A percentile compares a stretch with the other conserved stretches of the same genome.
phyloP scores from a whole-genome alignment of 2,888 invertebrate genomes.

The Drosophila stalkeri region DNA sequence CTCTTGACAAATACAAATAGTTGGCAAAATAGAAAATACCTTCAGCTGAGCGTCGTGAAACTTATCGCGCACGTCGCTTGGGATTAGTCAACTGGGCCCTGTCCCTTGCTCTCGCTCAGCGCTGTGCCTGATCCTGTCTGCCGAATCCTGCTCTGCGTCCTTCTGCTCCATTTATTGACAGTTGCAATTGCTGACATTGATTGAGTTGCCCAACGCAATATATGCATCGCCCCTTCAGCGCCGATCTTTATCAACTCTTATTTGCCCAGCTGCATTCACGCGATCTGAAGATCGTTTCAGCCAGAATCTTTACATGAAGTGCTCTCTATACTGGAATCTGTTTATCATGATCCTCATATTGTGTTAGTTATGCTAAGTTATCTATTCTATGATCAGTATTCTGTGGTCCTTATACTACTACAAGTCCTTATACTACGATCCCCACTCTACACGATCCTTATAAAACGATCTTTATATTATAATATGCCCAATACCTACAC shows the following conservation, averaged over 20 bases:
- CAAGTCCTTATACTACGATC: too few species aligned
- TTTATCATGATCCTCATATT: not conserved
- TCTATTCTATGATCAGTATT: too few species aligned
- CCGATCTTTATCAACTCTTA: conserved; percentile 42
- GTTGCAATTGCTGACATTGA: conserved; percentile 68
- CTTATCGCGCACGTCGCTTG: conserved; percentile 62
- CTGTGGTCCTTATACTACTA: too few species aligned
- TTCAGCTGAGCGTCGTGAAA: conserved; percentile 18
- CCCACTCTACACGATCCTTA: too few species aligned
- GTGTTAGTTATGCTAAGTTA: not conserved
- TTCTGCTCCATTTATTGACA: conserved; percentile 74
- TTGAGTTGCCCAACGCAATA: conserved; percentile 57
- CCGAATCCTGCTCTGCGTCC: conserved; percentile 4
- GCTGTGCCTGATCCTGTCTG: not conserved
- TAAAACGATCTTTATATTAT: too few species aligned
- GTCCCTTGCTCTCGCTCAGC: not conserved
- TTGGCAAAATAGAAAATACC: conserved; percentile 44
- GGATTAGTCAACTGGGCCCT: conserved; percentile 53
- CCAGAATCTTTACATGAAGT: conserved; percentile 12
- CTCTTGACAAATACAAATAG: conserved; percentile 74
- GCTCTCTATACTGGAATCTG: not conserved
- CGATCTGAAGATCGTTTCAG: not conserved
- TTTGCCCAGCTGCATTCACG: conserved; percentile 40
- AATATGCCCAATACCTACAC: too few species aligned
- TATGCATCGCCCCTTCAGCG: conserved; percentile 4